Evolutionary conservation across 2,888 invertebrate species (phyloP).

Genomic region (Margaritifera margaritifera): DNA sequence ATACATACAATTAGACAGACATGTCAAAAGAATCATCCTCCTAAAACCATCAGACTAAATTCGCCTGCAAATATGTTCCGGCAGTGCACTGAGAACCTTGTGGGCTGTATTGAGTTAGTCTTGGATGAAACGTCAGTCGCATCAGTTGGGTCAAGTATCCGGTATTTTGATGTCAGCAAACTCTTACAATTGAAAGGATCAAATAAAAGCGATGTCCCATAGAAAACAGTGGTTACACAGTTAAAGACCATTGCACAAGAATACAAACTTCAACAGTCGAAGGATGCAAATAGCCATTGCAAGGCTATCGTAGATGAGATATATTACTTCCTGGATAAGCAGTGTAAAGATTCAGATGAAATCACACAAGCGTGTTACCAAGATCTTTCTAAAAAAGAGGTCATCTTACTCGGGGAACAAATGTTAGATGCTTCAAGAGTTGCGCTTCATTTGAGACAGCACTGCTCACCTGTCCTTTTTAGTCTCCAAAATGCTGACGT

Average conservation of each 20-base stretch:
- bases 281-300: conserved; percentile 3
- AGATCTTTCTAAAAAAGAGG: conserved; percentile 4
- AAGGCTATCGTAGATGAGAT: conserved; percentile 6
- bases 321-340: conserved; percentile 6
- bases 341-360: background rate
- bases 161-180: background rate
- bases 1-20: no score
- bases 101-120: conserved; percentile 11
- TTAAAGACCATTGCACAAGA: conserved; percentile 1
- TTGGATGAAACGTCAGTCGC: conserved; percentile 24
- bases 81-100: no score
- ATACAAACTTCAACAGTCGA: background rate
- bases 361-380: background rate
- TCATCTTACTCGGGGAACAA: no score
- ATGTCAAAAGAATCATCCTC: background rate
- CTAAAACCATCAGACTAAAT: conserved; percentile 10
- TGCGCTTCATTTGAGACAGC: no score
- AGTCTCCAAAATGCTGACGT: conserved; percentile 1
- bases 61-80: conserved; percentile 19
- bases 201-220: background rate
- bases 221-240: no score
- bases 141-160: no score
- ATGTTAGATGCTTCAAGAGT: no score
- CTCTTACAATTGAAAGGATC: background rate
- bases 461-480: conserved; percentile 23